Conservation (phyloP, 2,888 invertebrate genomes). For the Cantharis lateralis region DNA sequence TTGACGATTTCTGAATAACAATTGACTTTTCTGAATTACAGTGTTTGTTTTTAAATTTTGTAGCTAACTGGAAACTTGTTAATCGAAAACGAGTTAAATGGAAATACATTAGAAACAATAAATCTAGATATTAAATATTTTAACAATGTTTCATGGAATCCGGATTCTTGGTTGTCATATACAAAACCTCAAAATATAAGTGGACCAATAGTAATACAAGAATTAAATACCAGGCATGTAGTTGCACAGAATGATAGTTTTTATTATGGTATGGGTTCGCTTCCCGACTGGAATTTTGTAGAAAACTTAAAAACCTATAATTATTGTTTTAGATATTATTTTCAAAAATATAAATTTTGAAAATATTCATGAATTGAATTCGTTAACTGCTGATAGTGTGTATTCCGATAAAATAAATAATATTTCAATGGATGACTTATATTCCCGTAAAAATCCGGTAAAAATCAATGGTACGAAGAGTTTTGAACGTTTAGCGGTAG, state of each 20-base stretch:
- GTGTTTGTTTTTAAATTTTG: conserved; percentile 19
- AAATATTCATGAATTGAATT: conserved; percentile 25
- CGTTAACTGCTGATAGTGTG: conserved; percentile 37
- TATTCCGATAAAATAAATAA: conserved; percentile 40
- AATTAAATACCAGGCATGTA: conserved; percentile 33
- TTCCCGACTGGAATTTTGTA: neutral
- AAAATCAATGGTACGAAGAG: conserved; percentile 14
- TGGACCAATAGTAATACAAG: conserved; percentile 37
- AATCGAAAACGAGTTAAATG: conserved; percentile 35
- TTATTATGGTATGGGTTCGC: conserved; percentile 36
- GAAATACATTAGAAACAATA: conserved; percentile 33
- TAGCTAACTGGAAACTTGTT: conserved; percentile 36
- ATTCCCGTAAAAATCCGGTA: conserved; percentile 35
- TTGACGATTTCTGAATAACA: too few species aligned
- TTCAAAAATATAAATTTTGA: neutral
- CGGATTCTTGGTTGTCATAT: conserved; percentile 44
- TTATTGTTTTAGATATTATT: neutral
- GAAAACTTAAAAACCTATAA: neutral
- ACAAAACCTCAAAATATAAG: conserved; percentile 42
- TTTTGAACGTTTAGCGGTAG: neutral
- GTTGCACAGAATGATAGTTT: conserved; percentile 31
- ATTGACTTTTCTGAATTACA: too few species aligned
- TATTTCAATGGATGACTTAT: conserved; percentile 42
- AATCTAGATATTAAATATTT: conserved; percentile 38
- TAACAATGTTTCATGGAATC: conserved; percentile 42